A percentile compares a stretch with the other conserved stretches of the same genome.
phyloP scores from a whole-genome alignment of 2,888 invertebrate genomes.

The Volucella inflata region DNA sequence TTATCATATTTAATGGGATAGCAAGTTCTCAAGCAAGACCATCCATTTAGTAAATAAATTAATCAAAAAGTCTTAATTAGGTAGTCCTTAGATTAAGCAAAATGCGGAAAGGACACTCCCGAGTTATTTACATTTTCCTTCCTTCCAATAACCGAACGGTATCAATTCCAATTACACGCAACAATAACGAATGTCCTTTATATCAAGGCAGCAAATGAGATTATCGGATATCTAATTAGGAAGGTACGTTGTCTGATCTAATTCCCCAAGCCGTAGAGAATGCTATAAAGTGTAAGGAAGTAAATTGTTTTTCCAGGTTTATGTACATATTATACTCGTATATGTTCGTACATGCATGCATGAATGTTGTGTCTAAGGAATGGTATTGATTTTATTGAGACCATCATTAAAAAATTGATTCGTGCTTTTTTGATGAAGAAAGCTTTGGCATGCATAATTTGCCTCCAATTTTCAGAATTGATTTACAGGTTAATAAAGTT shows the following conservation, averaged over 20 bases:
- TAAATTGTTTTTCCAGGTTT: slow-evolving; percentile 10
- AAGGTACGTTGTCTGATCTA: slow-evolving; percentile 21
- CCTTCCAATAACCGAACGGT: slow-evolving; percentile 13
- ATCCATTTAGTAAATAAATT: slow-evolving; percentile 17
- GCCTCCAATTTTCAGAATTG: no score
- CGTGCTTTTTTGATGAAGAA: no score
- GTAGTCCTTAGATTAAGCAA: background rate
- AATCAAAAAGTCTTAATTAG: slow-evolving; percentile 10
- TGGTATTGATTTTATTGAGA: no score
- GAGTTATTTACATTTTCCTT: slow-evolving; percentile 36
- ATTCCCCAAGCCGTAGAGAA: slow-evolving; percentile 7
- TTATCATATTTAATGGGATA: background rate
- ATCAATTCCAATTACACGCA: slow-evolving; percentile 47
- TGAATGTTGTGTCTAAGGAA: no score
- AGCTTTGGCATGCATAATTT: no score
- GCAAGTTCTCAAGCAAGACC: background rate
- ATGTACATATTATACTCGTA: no score
- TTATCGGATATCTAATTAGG: slow-evolving; percentile 49
- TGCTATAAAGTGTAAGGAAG: background rate
- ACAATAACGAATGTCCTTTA: slow-evolving; percentile 36
- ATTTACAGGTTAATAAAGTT: no score
- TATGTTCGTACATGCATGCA: no score
- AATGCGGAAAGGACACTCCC: background rate
- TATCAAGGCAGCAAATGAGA: slow-evolving; percentile 22
- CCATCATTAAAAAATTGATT: no score